Conservation (phyloP, 2,113 vertebrate species). For the Cyanoliseus patagonus region DNA sequence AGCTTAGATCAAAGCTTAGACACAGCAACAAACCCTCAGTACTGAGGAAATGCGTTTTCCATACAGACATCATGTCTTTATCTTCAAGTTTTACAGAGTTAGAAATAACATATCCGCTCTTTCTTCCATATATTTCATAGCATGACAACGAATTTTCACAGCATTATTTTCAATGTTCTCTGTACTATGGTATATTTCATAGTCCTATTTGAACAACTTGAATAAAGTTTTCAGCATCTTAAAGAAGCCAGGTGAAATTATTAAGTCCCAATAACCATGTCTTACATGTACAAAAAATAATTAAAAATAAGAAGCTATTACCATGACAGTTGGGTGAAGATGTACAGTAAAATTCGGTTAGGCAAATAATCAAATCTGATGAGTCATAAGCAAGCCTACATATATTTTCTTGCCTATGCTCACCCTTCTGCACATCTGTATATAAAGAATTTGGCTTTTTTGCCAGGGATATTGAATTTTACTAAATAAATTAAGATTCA, state of each 20-base stretch:
- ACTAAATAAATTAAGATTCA: background rate
- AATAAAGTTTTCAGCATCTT: background rate
- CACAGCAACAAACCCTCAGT: background rate
- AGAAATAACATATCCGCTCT: background rate
- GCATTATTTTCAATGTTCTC: background rate
- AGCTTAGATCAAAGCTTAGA: background rate
- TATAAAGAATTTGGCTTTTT: background rate
- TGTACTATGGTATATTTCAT: background rate
- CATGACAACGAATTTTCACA: background rate
- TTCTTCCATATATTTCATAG: background rate
- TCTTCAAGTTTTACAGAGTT: background rate
- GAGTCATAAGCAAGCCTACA: background rate
- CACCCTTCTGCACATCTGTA: background rate
- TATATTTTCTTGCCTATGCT: background rate
- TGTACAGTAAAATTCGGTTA: background rate
- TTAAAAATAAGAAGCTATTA: background rate
- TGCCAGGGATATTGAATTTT: background rate
- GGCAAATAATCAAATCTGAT: background rate
- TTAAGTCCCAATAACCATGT: background rate
- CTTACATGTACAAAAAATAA: background rate
- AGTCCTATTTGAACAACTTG: background rate
- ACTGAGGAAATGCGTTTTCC: background rate
- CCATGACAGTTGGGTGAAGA: background rate
- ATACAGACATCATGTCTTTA: background rate
- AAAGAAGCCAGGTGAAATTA: background rate